Evolutionary conservation across 2,113 vertebrate species (phyloP), one percentile per base, ranked within the genome.

Genomic region (Cebidichthys violaceus): DNA sequence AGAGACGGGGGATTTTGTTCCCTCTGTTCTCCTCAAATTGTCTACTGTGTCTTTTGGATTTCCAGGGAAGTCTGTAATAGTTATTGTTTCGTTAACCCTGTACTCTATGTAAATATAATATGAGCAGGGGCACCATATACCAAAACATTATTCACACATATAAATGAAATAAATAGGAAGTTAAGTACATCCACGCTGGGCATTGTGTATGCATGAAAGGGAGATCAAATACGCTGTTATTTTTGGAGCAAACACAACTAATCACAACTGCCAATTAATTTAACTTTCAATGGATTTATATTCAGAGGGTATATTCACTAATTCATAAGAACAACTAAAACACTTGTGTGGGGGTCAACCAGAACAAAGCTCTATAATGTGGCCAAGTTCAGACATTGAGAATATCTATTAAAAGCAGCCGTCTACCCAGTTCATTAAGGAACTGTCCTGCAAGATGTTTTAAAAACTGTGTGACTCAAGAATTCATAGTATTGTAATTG

Each of bases 1-100:
- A 94, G 95, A 95, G 93, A 93, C 90, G 92, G 90, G 90, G 92
- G 95, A 94, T 92, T 95, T 88, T 95, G 90, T 94, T 95, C 68
- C 91, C 52, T 92, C 92, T 96, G 95, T 69, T 83, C 52, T 70
- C 39, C 41, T 68, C 70, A 82, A 66, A 70, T 27, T 37, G 68
- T 79, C 43, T 66, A 6, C 62, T 82, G 43, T 22, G 68, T 60
- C 24, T 68, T 24, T 37, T 76, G 67, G 65, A 65, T 84, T 80
- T 82, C 66, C 47, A 69, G 65, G 77, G n/a, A 77, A 62, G 47
- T 69, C 47, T 52, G 39, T 88, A 89, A 92, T 93, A 88, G 70
- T 73, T 81, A 65, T 70, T 85, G 80, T 91, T 90, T 90, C 82
- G 86, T 83, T 88, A 85, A 81, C 72, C 77, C 62, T 22, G 31